Evolutionary conservation across 2,888 invertebrate genomes (phyloP), one percentile per base, ranked within the genome.

Genomic region (Labia minor): DNA sequence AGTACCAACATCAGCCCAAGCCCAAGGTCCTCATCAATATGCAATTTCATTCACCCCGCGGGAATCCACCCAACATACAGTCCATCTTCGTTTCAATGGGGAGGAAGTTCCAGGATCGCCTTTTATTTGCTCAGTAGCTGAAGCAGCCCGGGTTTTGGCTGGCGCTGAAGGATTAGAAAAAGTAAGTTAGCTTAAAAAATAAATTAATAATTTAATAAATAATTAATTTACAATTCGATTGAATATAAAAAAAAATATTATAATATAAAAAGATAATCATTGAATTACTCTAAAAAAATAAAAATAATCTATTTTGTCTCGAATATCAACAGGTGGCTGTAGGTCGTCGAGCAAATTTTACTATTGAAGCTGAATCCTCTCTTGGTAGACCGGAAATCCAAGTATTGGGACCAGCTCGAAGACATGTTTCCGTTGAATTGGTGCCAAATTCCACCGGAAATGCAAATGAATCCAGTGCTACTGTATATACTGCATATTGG

Each of bases 1-100:
- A 69, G 96, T 98, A 33, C 95, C 97, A 0, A 96, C 96, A 0
- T 94, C 94, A 20, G 96, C 96, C 11, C 95, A 96, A 75, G 95
- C 95, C 0, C 94, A 96, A 76, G 97, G 97, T 26, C 94, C 95
- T 21, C 94, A 95, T 75, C 92, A 92, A 0, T 97, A 96, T 77
- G 94, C 95, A 21, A 97, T 98, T 73, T 95, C 96, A 33, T 99
- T 99, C 78, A 92, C 95, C 8, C 98, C 98, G 0, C 85, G 94
- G 62, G 93, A 95, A 75, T 87, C 94, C 0, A 86, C 91, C 67
- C 86, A 89, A 26, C 97, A 99, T 76, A 90, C 92, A 0, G 95
- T 99, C 11, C 95, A 97, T 77, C 83, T 99, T 66, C 85, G 94
- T 67, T 99, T 99, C 80, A 99, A 99, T 75, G 92, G 92, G 0